These are phyloP conservation scores for Stegastes partitus DNA, from an alignment of 2,113 vertebrate genomes.

Conservation along the genomic window DNA sequence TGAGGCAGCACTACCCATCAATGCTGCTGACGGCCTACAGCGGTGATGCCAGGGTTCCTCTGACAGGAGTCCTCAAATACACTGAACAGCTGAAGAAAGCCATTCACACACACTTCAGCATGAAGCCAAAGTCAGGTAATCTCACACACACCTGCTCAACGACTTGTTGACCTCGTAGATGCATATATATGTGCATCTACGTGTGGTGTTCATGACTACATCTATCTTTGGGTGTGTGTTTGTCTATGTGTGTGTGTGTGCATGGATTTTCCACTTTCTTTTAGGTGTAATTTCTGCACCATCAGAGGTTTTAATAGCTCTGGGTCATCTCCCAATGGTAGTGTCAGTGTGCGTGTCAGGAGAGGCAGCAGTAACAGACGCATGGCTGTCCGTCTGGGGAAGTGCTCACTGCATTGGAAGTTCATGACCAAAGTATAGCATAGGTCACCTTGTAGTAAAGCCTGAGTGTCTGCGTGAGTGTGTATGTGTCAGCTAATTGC, in stretches of 20 bases:
- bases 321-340: slow-evolving; percentile 49
- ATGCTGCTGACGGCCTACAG: slow-evolving; percentile 93
- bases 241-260: not conserved
- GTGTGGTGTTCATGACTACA: not conserved
- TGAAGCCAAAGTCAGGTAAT: slow-evolving; percentile 61
- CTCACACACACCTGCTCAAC: not conserved
- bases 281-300: slow-evolving; percentile 24
- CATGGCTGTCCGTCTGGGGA: slow-evolving; percentile 33
- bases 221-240: fast-evolving
- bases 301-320: slow-evolving; percentile 32
- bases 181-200: not conserved
- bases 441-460: slow-evolving; percentile 72
- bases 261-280: slow-evolving; percentile 11
- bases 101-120: slow-evolving; percentile 69
- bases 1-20: slow-evolving; percentile 90
- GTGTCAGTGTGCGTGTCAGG: slow-evolving; percentile 52
- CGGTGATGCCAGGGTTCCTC: slow-evolving; percentile 87
- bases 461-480: slow-evolving; percentile 1
- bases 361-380: slow-evolving; percentile 22
- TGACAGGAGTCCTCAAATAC: slow-evolving; percentile 89
- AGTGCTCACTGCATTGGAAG: slow-evolving; percentile 29
- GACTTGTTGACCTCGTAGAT: not conserved
- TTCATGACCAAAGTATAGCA: slow-evolving; percentile 46
- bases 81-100: slow-evolving; percentile 86
- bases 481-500: slow-evolving; percentile 63